Percentiles rank a stretch among this genome's conserved stretches.
phyloP scores from a whole-genome alignment of 2,797 vertebrate species.

The Tenualosa ilisha region DNA sequence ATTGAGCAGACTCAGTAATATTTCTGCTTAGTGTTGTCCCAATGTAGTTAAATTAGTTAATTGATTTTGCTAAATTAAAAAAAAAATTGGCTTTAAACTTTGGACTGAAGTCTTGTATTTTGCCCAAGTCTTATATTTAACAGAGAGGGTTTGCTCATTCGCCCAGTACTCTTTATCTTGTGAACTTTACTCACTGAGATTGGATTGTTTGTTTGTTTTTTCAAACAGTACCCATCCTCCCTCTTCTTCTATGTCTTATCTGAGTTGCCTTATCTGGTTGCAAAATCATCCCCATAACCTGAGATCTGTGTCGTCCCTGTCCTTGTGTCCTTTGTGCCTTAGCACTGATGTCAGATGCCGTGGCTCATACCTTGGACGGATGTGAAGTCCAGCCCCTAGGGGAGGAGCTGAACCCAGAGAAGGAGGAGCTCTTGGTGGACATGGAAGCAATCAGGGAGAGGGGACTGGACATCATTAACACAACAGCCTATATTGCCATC shows the following conservation, averaged over 20 bases:
- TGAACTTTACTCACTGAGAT: conserved; percentile 15
- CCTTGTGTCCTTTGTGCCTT: background rate
- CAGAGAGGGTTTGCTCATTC: background rate
- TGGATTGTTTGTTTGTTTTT: background rate
- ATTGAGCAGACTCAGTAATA: no score
- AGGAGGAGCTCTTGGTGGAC: conserved; percentile 90
- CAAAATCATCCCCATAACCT: background rate
- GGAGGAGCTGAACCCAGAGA: conserved; percentile 90
- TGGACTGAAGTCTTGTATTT: no score
- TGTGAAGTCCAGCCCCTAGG: conserved; percentile 94
- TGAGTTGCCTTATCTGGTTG: conserved; percentile 24
- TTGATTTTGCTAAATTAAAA: no score
- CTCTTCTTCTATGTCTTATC: background rate
- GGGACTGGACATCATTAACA: conserved; percentile 93
- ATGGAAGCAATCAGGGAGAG: conserved; percentile 86
- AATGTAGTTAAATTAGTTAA: no score
- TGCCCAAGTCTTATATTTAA: background rate
- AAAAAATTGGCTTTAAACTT: background rate
- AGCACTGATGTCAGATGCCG: conserved; percentile 93
- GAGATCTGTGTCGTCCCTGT: background rate
- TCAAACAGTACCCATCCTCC: background rate
- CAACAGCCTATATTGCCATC: conserved; percentile 91
- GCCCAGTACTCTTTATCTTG: conserved; percentile 6
- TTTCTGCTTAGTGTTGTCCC: no score
- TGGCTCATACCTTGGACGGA: conserved; percentile 96